Conservation (phyloP, 2,113 vertebrate species). For the Alligator mississippiensis region DNA sequence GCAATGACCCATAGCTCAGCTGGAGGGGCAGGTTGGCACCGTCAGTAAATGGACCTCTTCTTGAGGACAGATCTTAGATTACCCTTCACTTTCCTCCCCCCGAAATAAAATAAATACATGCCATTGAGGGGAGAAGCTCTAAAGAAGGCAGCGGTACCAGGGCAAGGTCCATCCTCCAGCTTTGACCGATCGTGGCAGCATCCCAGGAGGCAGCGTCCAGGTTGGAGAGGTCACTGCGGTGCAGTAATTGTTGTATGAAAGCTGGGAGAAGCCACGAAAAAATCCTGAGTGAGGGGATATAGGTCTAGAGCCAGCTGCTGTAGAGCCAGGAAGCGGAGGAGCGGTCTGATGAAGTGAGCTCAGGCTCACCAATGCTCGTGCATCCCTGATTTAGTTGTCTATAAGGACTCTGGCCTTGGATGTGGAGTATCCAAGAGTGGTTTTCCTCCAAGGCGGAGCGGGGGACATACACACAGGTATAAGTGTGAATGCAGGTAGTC, state of each 20-base stretch:
- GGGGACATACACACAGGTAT: accelerated
- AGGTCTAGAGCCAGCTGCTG: not conserved
- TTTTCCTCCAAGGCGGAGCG: not conserved
- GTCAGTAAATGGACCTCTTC: not conserved
- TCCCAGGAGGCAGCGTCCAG: not conserved
- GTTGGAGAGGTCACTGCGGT: not conserved
- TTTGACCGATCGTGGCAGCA: not conserved
- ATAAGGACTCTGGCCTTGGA: not conserved
- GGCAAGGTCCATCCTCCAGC: not conserved
- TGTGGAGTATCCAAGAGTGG: not conserved
- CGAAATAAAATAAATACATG: not conserved
- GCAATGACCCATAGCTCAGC: not conserved
- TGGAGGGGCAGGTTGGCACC: not conserved
- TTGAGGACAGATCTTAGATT: not conserved
- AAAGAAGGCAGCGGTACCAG: not conserved
- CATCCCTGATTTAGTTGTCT: too few species aligned
- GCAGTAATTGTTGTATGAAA: accelerated
- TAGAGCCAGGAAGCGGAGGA: too few species aligned
- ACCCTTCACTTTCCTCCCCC: not conserved
- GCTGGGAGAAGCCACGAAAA: not conserved
- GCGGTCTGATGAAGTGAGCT: too few species aligned
- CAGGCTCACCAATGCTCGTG: too few species aligned
- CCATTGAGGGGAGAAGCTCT: not conserved
- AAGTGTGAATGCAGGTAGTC: not conserved
- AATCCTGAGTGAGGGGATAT: accelerated